These are phyloP conservation scores for Pseudochromis fuscus DNA, from an alignment of 2,797 vertebrate genomes.

Conservation along the genomic window DNA sequence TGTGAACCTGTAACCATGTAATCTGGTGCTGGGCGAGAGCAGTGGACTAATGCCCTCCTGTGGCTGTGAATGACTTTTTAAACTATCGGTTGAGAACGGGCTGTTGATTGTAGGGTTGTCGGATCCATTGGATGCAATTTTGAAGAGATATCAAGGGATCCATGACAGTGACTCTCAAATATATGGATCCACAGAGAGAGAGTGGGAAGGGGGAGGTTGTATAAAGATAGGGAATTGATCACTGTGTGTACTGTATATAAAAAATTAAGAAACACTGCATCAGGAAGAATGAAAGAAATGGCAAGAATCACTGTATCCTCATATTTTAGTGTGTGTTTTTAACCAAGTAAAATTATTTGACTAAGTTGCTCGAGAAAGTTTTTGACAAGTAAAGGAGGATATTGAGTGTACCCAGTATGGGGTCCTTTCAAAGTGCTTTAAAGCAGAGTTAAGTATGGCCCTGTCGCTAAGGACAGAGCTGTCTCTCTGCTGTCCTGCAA, in stretches of 20 bases:
- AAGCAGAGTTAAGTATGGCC: conserved; percentile 47
- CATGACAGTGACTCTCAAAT: conserved; percentile 1
- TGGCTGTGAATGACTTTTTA: conserved; percentile 27
- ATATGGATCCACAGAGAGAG: not conserved
- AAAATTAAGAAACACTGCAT: not conserved
- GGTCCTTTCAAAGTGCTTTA: conserved; percentile 46
- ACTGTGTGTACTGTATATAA: conserved; percentile 2
- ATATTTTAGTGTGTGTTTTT: conserved; percentile 14
- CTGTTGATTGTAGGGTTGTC: not conserved
- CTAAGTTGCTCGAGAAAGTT: conserved; percentile 30
- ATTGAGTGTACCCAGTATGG: conserved; percentile 21
- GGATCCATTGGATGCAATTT: not conserved
- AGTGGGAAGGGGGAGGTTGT: not conserved
- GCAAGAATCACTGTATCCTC: conserved; percentile 1
- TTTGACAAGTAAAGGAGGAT: conserved; percentile 43
- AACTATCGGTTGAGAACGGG: not conserved
- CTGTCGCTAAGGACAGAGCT: conserved; percentile 45
- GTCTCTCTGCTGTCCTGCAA: conserved; percentile 58
- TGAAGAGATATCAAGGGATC: not conserved
- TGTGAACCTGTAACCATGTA: conserved; percentile 11
- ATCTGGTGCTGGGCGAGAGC: conserved; percentile 7
- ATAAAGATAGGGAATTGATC: not conserved
- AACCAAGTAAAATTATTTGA: conserved; percentile 30
- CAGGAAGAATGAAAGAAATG: not conserved
- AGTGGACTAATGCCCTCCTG: conserved; percentile 33